These are phyloP conservation scores for Mellivora capensis DNA, from an alignment of 2,113 vertebrate species.

Conservation along the genomic window DNA sequence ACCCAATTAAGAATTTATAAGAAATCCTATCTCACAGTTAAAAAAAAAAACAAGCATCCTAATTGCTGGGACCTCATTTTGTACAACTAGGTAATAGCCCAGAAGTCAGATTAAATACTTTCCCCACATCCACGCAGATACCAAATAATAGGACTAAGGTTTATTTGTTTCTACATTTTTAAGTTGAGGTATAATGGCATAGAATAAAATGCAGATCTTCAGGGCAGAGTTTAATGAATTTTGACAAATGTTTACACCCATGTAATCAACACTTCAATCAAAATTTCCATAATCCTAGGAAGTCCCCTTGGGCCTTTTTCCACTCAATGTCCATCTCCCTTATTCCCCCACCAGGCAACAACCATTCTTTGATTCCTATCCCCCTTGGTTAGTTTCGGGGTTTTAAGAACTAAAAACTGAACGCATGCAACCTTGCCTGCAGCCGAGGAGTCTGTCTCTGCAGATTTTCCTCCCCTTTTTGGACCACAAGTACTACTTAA, in stretches of 20 bases:
- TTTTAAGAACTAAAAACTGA: slow-evolving; percentile 26
- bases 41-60: slow-evolving; percentile 5
- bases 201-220: background rate
- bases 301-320: background rate
- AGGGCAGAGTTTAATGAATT: background rate
- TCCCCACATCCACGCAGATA: background rate
- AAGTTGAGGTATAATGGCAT: background rate
- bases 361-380: background rate
- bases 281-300: background rate
- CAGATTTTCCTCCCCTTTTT: background rate
- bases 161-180: background rate
- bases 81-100: background rate
- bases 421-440: background rate
- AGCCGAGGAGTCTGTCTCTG: background rate
- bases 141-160: background rate
- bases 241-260: background rate
- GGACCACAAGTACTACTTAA: background rate
- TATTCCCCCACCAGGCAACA: background rate
- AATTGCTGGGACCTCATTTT: background rate
- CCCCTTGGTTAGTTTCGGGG: background rate
- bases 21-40: background rate
- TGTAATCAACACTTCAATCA: background rate
- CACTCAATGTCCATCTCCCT: background rate
- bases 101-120: background rate
- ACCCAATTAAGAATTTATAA: background rate